Base-by-base conservation (phyloP, 2,888 invertebrate species). In the Drosophila falleni region DNA sequence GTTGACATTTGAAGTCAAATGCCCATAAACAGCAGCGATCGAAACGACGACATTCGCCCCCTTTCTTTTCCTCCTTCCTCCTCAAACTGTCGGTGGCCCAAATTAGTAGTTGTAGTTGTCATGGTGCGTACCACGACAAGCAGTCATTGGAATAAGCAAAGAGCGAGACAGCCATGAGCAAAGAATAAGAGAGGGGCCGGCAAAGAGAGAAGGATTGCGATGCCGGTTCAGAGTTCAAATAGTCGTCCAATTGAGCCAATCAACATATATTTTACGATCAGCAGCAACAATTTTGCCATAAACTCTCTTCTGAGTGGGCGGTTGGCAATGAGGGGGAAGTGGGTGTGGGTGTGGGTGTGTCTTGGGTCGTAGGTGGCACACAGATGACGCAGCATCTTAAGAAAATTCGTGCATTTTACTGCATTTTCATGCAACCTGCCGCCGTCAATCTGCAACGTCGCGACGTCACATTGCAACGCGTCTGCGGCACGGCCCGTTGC, bases 181-280 rank as follows among this genome's bases (percentile, higher is more conserved):
- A 33, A 35, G 39, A 54, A 23, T 6, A 42, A 11, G 31, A n/a
- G 37, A 15, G 33, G 9, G 16, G n/a, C 23, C 47, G 23, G 15
- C 47, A 49, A 58, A 26, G 60, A 31, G 41, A 64, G 62, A 63
- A 71, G 69, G 68, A 81, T 77, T 82, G 80, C 39, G 29, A 10
- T 33, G 64, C 64, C 55, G 70, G 91, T 91, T 92, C 92, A 92
- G 90, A 92, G 92, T 92, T 92, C 92, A 92, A 92, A 91, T 92
- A 91, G 90, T 84, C 89, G 89, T 68, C 90, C 92, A 92, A 92
- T 92, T 92, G 91, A 92, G 92, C 92, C 92, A 92, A 92, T 92
- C 92, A 92, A 92, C 84, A 76, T 80, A 68, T 70, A 74, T 80
- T 61, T 67, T 67, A 73, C 76, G 80, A 79, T 71, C 67, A 71